Conservation (phyloP, 2,888 invertebrate genomes). For the Ypsolopha sequella region DNA sequence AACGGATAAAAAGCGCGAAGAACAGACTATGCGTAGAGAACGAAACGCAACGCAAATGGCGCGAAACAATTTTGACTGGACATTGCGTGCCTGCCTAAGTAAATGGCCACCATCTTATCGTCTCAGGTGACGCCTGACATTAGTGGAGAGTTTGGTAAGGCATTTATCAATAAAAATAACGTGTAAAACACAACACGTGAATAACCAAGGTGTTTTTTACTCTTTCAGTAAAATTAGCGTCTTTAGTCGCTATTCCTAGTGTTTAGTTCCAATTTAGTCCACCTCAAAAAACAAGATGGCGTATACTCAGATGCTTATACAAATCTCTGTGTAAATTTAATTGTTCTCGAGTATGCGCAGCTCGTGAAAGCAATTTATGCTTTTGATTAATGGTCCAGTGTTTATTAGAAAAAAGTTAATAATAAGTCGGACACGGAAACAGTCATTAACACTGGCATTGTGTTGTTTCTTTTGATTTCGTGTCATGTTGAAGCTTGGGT, state of each 20-base stretch:
- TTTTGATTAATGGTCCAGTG: conserved; percentile 22
- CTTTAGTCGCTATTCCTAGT: too few species aligned
- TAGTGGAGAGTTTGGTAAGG: too few species aligned
- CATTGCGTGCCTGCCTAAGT: not conserved
- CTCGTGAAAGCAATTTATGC: conserved; percentile 15
- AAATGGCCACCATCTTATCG: too few species aligned
- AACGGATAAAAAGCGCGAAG: conserved; percentile 9
- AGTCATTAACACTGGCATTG: conserved; percentile 15
- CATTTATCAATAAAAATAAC: too few species aligned
- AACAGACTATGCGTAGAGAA: not conserved
- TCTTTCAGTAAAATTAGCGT: too few species aligned
- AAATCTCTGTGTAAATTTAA: conserved; percentile 9
- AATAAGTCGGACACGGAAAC: conserved; percentile 14
- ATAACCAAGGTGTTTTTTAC: too few species aligned
- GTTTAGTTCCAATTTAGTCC: too few species aligned
- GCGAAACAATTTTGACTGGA: conserved; percentile 3
- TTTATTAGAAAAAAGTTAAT: conserved; percentile 24
- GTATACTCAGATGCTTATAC: not conserved
- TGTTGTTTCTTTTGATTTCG: conserved; percentile 9
- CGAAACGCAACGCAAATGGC: conserved; percentile 4
- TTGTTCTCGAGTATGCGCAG: conserved; percentile 9
- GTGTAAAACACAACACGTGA: too few species aligned
- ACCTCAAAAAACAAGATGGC: not conserved
- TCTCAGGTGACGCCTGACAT: too few species aligned
- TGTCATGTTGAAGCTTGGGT: conserved; percentile 7